Percentiles rank a stretch among this genome's conserved stretches.
Conservation (phyloP, 1,140 invertebrate genomes). For the Tetramorium simillimum region DNA sequence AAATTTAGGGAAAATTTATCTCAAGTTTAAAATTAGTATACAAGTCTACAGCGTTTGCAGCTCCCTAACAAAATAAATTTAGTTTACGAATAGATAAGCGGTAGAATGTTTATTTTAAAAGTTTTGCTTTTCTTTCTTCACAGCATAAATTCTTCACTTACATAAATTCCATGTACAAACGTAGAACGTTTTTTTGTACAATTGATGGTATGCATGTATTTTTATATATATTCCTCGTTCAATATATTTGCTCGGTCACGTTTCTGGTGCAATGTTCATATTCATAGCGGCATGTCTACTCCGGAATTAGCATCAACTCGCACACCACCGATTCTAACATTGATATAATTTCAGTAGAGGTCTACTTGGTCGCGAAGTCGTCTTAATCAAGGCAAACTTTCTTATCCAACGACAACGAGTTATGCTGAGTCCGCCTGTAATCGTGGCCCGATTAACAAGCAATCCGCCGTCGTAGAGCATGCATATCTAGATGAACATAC, state of each 20-base stretch:
- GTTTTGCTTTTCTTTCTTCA: neutral
- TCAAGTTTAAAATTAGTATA: neutral
- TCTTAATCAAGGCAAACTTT: constrained; percentile 9
- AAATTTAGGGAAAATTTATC: neutral
- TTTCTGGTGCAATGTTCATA: neutral
- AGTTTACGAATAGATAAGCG: neutral
- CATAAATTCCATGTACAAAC: neutral
- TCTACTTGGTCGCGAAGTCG: neutral
- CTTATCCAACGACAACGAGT: constrained; percentile 20
- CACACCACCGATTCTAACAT: neutral
- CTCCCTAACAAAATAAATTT: neutral
- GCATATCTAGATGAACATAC: constrained; percentile 65
- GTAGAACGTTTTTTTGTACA: neutral
- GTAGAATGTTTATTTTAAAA: neutral
- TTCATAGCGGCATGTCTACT: neutral
- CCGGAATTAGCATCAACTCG: neutral
- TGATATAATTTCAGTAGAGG: neutral
- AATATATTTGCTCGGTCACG: neutral
- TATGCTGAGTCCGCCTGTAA: constrained; percentile 52
- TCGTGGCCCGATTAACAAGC: constrained; percentile 69
- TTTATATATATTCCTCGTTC: neutral
- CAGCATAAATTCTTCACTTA: neutral
- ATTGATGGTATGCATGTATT: neutral
- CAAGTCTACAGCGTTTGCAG: neutral
- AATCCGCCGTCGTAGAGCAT: constrained; percentile 58